Evolutionary conservation across 2,888 invertebrate genomes (phyloP).

Genomic region (Dorcus hopei): DNA sequence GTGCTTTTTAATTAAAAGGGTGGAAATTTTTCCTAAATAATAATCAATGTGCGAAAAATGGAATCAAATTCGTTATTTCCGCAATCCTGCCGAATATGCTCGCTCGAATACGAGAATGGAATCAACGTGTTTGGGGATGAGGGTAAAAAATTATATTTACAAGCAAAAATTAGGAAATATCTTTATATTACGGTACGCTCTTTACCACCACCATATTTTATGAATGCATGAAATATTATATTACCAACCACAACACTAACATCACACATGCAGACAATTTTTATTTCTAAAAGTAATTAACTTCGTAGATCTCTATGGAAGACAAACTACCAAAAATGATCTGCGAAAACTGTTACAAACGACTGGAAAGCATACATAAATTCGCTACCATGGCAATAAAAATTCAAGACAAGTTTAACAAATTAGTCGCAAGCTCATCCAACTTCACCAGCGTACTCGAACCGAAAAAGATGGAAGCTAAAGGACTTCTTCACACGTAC

Average conservation of each 20-base stretch:
- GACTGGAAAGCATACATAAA: conserved; percentile 63
- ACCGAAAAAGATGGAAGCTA: conserved; percentile 48
- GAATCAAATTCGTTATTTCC: conserved; percentile 32
- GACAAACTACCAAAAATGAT: conserved; percentile 68
- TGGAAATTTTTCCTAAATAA: conserved; percentile 21
- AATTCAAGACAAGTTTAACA: conserved; percentile 59
- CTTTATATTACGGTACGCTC: conserved; percentile 61
- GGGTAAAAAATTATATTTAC: conserved; percentile 62
- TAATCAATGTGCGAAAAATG: conserved; percentile 38
- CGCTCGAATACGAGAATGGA: conserved; percentile 57
- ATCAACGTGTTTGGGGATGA: conserved; percentile 65
- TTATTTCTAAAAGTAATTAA: background rate
- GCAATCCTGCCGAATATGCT: conserved; percentile 62
- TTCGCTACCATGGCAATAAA: conserved; percentile 65
- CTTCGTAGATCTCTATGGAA: conserved; percentile 59
- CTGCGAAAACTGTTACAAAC: conserved; percentile 62
- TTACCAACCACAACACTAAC: background rate
- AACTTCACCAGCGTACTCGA: conserved; percentile 35
- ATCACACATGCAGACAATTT: background rate
- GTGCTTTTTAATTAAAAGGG: conserved; percentile 29
- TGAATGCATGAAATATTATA: background rate
- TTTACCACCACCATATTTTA: background rate
- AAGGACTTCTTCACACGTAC: conserved; percentile 54
- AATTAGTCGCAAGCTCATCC: conserved; percentile 34
- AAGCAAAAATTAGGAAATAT: conserved; percentile 66